These are phyloP conservation scores for Galerucella nymphaeae DNA, from an alignment of 2,888 invertebrate species.

Conservation along the genomic window DNA sequence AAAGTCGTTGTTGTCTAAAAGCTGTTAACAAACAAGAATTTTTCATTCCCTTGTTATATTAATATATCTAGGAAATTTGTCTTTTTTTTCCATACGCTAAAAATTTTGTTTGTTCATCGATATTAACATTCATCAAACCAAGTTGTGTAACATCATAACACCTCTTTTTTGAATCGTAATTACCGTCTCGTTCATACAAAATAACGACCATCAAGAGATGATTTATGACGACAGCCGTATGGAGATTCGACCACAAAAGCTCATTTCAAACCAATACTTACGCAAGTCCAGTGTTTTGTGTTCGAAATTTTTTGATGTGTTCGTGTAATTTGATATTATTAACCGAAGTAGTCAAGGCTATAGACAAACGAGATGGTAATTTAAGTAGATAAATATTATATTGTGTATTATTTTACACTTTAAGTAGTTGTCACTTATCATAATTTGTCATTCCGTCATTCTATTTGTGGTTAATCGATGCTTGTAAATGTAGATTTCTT, in stretches of 20 bases:
- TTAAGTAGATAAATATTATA: not conserved
- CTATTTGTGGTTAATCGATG: no score
- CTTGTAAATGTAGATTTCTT: no score
- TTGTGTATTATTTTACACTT: not conserved
- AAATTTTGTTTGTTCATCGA: not conserved
- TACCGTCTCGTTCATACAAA: not conserved
- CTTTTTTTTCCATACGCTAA: not conserved
- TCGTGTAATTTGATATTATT: constrained; percentile 1
- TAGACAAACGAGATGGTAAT: not conserved
- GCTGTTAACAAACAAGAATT: constrained; percentile 24
- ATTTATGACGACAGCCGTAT: not conserved
- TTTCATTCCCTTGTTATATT: constrained; percentile 15
- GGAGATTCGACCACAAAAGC: constrained; percentile 1
- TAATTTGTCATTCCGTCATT: not conserved
- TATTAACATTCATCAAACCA: not conserved
- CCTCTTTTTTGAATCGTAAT: not conserved
- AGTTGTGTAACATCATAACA: not conserved
- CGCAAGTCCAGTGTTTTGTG: not conserved
- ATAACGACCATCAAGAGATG: not conserved
- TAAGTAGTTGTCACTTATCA: not conserved
- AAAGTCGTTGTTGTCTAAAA: constrained; percentile 30
- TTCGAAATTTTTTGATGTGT: not conserved
- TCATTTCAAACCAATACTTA: constrained; percentile 1
- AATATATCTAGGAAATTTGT: constrained; percentile 15
- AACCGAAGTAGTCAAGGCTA: constrained; percentile 3